Percentiles rank a stretch among this genome's conserved stretches.
Conservation (phyloP, 2,113 vertebrate genomes). For the Phocoena sinus region DNA sequence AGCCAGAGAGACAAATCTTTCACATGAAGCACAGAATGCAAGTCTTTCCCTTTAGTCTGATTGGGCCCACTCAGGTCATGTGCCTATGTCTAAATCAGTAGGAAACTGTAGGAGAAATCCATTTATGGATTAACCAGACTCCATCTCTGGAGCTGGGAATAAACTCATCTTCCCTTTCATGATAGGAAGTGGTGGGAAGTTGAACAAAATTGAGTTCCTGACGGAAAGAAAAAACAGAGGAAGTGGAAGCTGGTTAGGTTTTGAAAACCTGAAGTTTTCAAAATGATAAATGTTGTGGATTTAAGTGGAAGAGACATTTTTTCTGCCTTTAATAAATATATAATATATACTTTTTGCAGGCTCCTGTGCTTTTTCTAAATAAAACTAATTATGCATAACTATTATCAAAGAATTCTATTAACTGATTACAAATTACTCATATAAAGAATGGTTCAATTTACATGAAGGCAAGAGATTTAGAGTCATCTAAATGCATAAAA, state of each 20-base stretch:
- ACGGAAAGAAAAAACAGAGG: background rate
- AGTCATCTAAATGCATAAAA: background rate
- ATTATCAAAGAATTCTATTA: constrained; percentile 48
- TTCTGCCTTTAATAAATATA: background rate
- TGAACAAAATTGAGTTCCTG: background rate
- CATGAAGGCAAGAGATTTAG: constrained; percentile 24
- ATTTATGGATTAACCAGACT: background rate
- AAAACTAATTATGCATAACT: constrained; percentile 45
- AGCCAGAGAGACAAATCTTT: background rate
- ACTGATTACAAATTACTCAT: constrained; percentile 40
- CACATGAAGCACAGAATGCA: background rate
- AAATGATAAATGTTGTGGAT: background rate
- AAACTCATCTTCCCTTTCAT: background rate
- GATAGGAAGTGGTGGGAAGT: background rate
- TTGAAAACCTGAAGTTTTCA: background rate
- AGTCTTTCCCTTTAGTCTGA: background rate
- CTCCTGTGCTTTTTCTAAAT: constrained; percentile 6
- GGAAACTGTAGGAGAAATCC: background rate
- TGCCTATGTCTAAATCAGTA: background rate
- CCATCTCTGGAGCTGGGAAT: background rate
- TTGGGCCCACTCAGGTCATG: background rate
- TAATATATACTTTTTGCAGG: constrained; percentile 16
- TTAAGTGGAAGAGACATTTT: constrained; percentile 42
- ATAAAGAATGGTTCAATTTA: constrained; percentile 30
- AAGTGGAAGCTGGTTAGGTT: background rate